A percentile compares a stretch with the other conserved stretches of the same genome.
Conservation (phyloP, 1,140 invertebrate genomes). For the Lepidostoma basale region DNA sequence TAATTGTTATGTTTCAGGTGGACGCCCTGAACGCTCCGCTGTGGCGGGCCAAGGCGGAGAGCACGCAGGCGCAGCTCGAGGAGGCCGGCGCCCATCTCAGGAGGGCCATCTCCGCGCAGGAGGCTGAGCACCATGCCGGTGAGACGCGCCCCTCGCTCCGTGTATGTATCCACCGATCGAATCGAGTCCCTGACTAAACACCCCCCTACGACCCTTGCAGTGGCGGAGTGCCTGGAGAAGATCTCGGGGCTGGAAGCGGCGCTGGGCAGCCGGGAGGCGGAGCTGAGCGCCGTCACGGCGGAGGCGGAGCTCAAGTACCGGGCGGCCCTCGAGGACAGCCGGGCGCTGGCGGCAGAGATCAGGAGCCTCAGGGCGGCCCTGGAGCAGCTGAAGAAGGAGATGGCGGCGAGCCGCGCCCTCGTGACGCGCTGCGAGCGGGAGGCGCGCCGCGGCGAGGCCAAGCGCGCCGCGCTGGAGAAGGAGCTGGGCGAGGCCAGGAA, state of each 20-base stretch:
- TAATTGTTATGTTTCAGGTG: constrained; percentile 52
- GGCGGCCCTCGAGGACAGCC: constrained; percentile 48
- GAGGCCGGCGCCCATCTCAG: constrained; percentile 55
- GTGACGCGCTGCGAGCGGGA: constrained; percentile 3
- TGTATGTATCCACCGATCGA: too few species aligned
- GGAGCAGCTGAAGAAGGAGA: constrained; percentile 56
- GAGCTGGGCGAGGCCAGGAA: constrained; percentile 28
- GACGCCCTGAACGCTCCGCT: constrained; percentile 57
- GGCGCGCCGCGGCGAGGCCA: not conserved
- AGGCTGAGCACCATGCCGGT: constrained; percentile 58
- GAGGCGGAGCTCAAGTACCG: constrained; percentile 44
- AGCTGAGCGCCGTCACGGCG: constrained; percentile 51
- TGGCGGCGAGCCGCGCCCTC: constrained; percentile 54
- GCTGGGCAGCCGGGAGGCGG: constrained; percentile 56
- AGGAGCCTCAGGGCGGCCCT: constrained; percentile 57
- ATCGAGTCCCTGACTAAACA: not conserved
- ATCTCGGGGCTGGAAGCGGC: constrained; percentile 60
- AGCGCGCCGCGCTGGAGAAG: not conserved
- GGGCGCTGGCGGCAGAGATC: constrained; percentile 53
- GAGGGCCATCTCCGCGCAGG: constrained; percentile 53
- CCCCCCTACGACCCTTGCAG: too few species aligned
- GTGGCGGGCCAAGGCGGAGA: constrained; percentile 56
- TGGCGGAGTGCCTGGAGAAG: constrained; percentile 60
- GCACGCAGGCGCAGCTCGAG: constrained; percentile 51
- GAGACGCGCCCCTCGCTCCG: not conserved